These are phyloP conservation scores for Scyliorhinus canicula DNA, from an alignment of 2,797 vertebrate genomes.

Conservation along the genomic window DNA sequence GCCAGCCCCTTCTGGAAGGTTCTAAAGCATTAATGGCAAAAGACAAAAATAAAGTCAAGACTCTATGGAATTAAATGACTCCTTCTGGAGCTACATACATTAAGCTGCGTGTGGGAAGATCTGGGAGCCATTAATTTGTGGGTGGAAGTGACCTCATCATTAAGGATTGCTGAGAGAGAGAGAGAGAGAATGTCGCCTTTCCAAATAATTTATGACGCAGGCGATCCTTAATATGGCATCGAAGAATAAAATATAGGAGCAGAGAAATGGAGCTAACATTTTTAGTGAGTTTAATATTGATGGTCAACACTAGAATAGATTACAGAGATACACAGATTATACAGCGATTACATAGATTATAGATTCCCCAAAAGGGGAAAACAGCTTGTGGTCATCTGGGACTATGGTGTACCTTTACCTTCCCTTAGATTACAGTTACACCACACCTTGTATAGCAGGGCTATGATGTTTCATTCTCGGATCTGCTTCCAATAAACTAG, in stretches of 20 bases:
- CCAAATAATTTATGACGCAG: background rate
- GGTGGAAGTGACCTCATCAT: slow-evolving; percentile 44
- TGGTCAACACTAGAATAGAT: background rate
- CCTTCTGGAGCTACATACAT: slow-evolving; percentile 39
- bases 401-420: too few relatives aligned
- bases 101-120: slow-evolving; percentile 43
- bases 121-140: slow-evolving; percentile 41
- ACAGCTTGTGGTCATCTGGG: too few relatives aligned
- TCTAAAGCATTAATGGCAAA: slow-evolving; percentile 35
- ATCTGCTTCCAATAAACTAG: background rate
- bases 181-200: slow-evolving; percentile 39
- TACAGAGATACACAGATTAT: background rate
- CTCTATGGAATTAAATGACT: slow-evolving; percentile 38
- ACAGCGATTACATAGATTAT: too few relatives aligned
- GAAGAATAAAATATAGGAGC: background rate
- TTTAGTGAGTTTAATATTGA: background rate
- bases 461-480: background rate
- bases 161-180: slow-evolving; percentile 43
- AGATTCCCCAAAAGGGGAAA: too few relatives aligned
- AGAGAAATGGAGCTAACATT: background rate
- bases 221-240: background rate
- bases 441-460: background rate
- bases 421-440: background rate
- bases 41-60: slow-evolving; percentile 39
- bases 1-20: slow-evolving; percentile 42